Evolutionary conservation across 1,140 invertebrate species (phyloP), one percentile per base, ranked within the genome.

Genomic region (Drosophila ogumai): DNA sequence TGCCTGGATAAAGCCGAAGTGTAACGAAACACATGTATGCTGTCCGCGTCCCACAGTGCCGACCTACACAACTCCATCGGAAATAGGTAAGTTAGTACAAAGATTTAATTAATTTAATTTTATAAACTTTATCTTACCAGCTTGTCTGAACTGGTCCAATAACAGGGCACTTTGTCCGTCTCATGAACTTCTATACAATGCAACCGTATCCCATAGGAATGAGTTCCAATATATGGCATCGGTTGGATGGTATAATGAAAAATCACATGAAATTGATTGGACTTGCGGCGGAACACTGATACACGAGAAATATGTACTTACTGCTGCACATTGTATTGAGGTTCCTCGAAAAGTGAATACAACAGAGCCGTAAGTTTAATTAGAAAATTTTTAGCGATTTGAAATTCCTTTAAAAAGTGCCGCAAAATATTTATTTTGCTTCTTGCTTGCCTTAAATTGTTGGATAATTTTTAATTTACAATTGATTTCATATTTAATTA

Each of bases 281-380:
- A 44, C 0, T 0, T 44, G 41, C 17, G 41, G 41, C 6, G 41
- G 41, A 19, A 12, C 17, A 10, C 9, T 44, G 10, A 44, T 44
- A 19, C 41, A 44, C 17, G 12, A 19, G 9, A 44, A 10, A 44
- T 44, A 12, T 44, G 41, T 44, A 44, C 41, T 44, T 12, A 19
- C 41, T 19, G 41, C 41, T 6, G 41, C 41, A 12, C 41, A 44
- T 19, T 44, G 41, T 19, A 2, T 44, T 19, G 9, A 19, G 17
- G 6, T 44, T 44, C 1, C 19, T 19, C 9, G 41, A 12, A 1
- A 1, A 0, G 0, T 0, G 0, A 1, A 3, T 12, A 6, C 10
- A 17, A 2, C 4, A 19, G 17, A 12, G 4, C 41, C 41, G 41
- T 44, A 44, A 44, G 41, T 44, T 12, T 12, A 12, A 19, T 10